phyloP scores from a whole-genome alignment of 2,888 invertebrate genomes.

The Drosophila robusta region DNA sequence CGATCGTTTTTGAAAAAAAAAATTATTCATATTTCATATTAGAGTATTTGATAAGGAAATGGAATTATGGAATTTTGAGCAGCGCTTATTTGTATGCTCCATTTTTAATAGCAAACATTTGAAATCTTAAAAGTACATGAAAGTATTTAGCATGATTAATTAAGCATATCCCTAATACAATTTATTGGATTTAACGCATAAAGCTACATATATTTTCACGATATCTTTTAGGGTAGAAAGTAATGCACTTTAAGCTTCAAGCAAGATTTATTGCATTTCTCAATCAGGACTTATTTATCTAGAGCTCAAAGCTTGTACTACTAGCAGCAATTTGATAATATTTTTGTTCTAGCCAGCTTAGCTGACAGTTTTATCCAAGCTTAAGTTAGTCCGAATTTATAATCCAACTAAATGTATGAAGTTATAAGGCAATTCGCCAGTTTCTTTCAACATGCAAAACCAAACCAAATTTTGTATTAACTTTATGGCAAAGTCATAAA shows the following conservation, averaged over 20 bases:
- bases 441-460: constrained; percentile 15
- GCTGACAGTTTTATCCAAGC: constrained; percentile 15
- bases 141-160: too few species aligned
- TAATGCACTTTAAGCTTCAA: background rate
- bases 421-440: constrained; percentile 1
- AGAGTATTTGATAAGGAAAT: too few species aligned
- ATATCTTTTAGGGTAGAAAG: background rate
- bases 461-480: constrained; percentile 39
- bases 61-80: too few species aligned
- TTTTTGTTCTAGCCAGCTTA: background rate
- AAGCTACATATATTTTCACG: too few species aligned
- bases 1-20: too few species aligned
- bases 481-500: constrained; percentile 57
- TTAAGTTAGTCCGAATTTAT: constrained; percentile 9
- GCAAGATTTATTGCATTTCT: background rate
- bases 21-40: too few species aligned
- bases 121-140: too few species aligned
- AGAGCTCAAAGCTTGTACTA: background rate
- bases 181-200: too few species aligned
- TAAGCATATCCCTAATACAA: too few species aligned
- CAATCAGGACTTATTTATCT: background rate
- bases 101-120: too few species aligned
- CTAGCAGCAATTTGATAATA: too few species aligned
- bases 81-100: too few species aligned
- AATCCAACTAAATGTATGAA: background rate